Evolutionary conservation across 2,888 invertebrate genomes (phyloP).

Genomic region (Drosophila formosana): DNA sequence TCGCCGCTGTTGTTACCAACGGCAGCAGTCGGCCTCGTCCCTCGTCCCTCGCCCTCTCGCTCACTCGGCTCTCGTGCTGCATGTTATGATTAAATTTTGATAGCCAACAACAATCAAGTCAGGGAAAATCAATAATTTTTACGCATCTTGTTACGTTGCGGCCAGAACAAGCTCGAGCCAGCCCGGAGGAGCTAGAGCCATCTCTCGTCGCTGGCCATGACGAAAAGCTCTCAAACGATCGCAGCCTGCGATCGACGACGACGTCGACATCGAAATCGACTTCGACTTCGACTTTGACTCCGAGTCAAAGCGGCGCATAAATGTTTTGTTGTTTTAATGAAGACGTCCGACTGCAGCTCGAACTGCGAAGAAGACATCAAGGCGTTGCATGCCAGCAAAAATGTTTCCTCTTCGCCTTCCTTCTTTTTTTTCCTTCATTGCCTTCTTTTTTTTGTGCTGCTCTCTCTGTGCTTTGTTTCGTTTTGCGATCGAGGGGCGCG

Average conservation of each 20-base stretch:
- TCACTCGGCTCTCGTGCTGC: slow-evolving; percentile 47
- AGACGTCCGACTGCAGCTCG: slow-evolving; percentile 69
- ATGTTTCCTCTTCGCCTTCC: slow-evolving; percentile 58
- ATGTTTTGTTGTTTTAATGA: slow-evolving; percentile 83
- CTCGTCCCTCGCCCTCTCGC: not conserved
- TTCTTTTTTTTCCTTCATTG: slow-evolving; percentile 2
- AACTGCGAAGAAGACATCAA: slow-evolving; percentile 71
- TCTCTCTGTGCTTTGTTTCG: slow-evolving; percentile 26
- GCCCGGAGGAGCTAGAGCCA: slow-evolving; percentile 4
- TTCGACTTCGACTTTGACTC: slow-evolving; percentile 14
- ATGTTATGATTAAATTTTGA: slow-evolving; percentile 83
- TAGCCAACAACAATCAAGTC: slow-evolving; percentile 81
- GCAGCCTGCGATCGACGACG: slow-evolving; percentile 61
- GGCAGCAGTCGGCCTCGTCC: slow-evolving; percentile 29
- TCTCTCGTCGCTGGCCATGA: slow-evolving; percentile 49
- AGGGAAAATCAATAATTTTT: slow-evolving; percentile 84
- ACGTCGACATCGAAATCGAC: slow-evolving; percentile 45
- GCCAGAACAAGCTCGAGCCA: slow-evolving; percentile 17
- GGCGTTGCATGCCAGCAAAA: slow-evolving; percentile 77
- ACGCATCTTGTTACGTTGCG: slow-evolving; percentile 82
- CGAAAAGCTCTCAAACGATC: slow-evolving; percentile 64
- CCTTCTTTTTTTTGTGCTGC: slow-evolving; percentile 11
- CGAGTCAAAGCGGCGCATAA: slow-evolving; percentile 80
- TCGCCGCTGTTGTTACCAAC: slow-evolving; percentile 10
- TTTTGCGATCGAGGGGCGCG: slow-evolving; percentile 75